phyloP scores from a whole-genome alignment of 2,797 vertebrate species.

The Channallabes apus region DNA sequence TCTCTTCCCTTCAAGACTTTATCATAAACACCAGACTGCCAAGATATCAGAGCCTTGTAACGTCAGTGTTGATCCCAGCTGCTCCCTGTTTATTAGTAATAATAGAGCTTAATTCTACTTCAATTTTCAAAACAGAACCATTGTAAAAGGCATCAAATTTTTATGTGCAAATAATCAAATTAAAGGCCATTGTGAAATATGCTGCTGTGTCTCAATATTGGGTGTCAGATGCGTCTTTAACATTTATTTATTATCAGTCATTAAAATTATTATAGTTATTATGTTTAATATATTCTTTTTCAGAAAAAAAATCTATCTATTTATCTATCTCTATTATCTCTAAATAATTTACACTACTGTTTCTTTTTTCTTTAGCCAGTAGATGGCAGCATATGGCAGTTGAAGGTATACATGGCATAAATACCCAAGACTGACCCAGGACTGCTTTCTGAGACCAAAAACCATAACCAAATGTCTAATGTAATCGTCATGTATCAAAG shows the following conservation, averaged over 20 bases:
- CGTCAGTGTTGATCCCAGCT: constrained; percentile 48
- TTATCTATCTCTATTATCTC: too few relatives aligned
- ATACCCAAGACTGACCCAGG: neutral
- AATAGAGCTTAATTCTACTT: constrained; percentile 37
- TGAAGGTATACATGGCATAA: neutral
- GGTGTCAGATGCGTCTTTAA: neutral
- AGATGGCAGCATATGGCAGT: constrained; percentile 37
- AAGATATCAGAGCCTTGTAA: constrained; percentile 52
- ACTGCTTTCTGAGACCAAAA: neutral
- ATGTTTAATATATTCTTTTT: neutral
- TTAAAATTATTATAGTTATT: neutral
- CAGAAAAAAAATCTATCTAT: neutral
- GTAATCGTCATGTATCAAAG: neutral
- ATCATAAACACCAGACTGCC: constrained; percentile 57
- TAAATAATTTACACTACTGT: neutral
- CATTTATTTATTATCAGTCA: neutral
- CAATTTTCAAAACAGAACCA: constrained; percentile 38
- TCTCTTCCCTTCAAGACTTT: constrained; percentile 44
- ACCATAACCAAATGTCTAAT: neutral
- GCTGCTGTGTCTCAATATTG: constrained; percentile 30
- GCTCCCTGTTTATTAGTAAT: constrained; percentile 30
- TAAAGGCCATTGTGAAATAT: constrained; percentile 54
- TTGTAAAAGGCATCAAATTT: constrained; percentile 53
- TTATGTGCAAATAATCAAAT: constrained; percentile 56
- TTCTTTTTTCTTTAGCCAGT: neutral